Evolutionary conservation across 2,888 invertebrate genomes (phyloP), one percentile per base, ranked within the genome.

Genomic region (Monoplex corrugatus): DNA sequence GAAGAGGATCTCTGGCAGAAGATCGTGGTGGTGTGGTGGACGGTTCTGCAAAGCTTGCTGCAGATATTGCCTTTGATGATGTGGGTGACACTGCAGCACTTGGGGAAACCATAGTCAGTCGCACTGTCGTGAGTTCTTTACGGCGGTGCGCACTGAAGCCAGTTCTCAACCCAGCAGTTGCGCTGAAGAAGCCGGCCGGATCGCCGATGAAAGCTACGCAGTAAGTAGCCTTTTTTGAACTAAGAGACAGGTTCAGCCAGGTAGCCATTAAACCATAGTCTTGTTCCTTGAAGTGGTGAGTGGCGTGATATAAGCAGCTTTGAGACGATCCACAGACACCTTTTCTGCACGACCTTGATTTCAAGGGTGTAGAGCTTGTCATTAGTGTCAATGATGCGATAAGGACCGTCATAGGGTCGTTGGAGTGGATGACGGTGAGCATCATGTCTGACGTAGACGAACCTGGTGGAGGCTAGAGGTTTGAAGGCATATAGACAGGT

Each of bases 251-350:
- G n/a, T n/a, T n/a, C n/a, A n/a, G n/a, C n/a, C n/a, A n/a, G n/a
- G n/a, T n/a, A n/a, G n/a, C n/a, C n/a, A n/a, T n/a, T n/a, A 32
- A 32, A 72, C 72, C 72, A 32, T 35, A 72, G 72, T n/a, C 72
- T 72, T 72, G 72, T 32, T 68, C 38, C 38, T 83, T 85, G 43
- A 32, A 72, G 72, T 72, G n/a, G 32, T 32, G 32, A 32, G 72
- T 5, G n/a, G 72, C 16, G 72, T 72, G 72, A 72, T 35, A 72
- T 32, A 32, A 32, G 72, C 72, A 32, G 72, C 32, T 72, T 72
- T 72, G 8, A 88, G 85, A 43, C 85, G 84, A 38, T 88, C 88
- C 43, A 84, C 68, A 16, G 88, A 88, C 38, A 87, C 50, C n/a
- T 45, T 44, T 57, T 87, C 87, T 57, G 57, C 10, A 44, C 88